These are phyloP conservation scores for Trinectes maculatus DNA, from an alignment of 2,113 vertebrate species.

Conservation along the genomic window DNA sequence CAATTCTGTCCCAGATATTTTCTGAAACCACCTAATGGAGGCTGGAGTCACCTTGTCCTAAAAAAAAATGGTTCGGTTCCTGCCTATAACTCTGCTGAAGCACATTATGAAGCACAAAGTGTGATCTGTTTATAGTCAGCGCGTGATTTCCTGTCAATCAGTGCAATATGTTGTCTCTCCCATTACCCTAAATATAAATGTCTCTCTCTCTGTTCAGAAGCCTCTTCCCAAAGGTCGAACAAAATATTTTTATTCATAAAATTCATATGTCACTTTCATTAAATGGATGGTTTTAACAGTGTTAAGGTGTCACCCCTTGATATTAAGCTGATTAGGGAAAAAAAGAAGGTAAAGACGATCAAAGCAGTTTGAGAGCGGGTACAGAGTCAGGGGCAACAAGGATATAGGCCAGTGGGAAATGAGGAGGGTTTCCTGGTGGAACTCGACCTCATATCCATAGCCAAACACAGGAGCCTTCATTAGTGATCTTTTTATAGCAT, in stretches of 20 bases:
- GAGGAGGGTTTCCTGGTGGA: conserved; percentile 51
- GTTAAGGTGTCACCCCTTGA: neutral
- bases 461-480: conserved; percentile 58
- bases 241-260: no score
- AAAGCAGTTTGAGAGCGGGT: neutral
- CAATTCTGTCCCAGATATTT: conserved; percentile 27
- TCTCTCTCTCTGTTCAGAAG: conserved; percentile 22
- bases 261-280: no score
- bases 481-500: conserved; percentile 70
- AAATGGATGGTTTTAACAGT: conserved; percentile 5
- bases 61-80: conserved; percentile 21
- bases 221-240: neutral
- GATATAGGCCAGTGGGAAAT: conserved; percentile 50
- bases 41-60: conserved; percentile 55
- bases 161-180: conserved; percentile 41
- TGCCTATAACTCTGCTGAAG: conserved; percentile 29
- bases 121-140: conserved; percentile 57
- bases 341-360: conserved; percentile 23
- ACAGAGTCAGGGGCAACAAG: conserved; percentile 21
- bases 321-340: conserved; percentile 26
- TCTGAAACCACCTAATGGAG: conserved; percentile 41
- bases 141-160: conserved; percentile 68
- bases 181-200: conserved; percentile 51
- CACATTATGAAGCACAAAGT: conserved; percentile 28
- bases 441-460: conserved; percentile 64